A percentile compares a stretch with the other conserved stretches of the same genome.
Evolutionary conservation across 2,113 vertebrate species (phyloP).

Genomic region (Spea multiplicata): DNA sequence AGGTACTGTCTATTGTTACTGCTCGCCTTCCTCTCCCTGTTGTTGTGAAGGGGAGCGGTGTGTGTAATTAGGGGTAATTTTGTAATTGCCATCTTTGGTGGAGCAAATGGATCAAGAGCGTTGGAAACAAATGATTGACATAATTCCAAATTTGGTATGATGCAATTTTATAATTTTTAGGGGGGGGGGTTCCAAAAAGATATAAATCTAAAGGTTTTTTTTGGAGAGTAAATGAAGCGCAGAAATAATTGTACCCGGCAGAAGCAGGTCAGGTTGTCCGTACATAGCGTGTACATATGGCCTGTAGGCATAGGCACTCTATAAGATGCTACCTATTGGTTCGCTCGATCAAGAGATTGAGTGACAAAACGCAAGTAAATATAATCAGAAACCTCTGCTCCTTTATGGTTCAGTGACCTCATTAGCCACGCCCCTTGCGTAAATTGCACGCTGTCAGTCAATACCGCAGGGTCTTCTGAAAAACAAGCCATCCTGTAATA

Average conservation of each 20-base stretch:
- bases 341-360: conserved; percentile 57
- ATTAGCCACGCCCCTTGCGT: conserved; percentile 65
- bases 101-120: conserved; percentile 18
- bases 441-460: conserved; percentile 68
- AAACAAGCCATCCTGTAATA: conserved; percentile 57
- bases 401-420: conserved; percentile 62
- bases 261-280: too few relatives aligned
- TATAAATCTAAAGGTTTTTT: too few relatives aligned
- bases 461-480: conserved; percentile 53
- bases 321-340: conserved; percentile 61
- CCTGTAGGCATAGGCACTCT: too few relatives aligned
- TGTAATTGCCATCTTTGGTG: conserved; percentile 28
- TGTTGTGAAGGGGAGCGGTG: conserved; percentile 15
- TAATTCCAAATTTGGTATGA: neutral
- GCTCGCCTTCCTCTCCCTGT: neutral
- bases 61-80: conserved; percentile 38
- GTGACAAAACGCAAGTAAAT: conserved; percentile 54
- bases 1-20: neutral
- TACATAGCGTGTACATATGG: too few relatives aligned
- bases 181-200: too few relatives aligned
- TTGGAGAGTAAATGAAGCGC: too few relatives aligned
- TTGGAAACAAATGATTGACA: conserved; percentile 31
- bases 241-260: too few relatives aligned
- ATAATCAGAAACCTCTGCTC: conserved; percentile 54
- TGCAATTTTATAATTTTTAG: too few relatives aligned